Conservation (phyloP, 2,797 vertebrate genomes). For the Ctenopoma multispine region DNA sequence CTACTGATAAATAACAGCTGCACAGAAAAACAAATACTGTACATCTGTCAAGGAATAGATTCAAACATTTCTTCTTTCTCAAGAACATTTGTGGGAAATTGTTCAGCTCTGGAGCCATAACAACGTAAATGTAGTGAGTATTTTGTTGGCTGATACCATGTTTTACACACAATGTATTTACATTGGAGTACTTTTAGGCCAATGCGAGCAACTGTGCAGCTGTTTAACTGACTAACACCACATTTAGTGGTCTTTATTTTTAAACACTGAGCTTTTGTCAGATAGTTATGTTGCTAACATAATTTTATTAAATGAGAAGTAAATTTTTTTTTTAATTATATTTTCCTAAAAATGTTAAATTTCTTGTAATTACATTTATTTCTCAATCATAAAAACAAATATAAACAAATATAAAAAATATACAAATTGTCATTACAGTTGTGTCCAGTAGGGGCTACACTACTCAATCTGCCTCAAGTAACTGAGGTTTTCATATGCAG, state of each 20-base stretch:
- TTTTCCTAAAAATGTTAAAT: neutral
- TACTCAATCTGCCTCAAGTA: too few relatives aligned
- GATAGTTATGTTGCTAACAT: neutral
- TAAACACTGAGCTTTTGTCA: neutral
- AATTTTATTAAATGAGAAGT: neutral
- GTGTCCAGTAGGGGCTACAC: too few relatives aligned
- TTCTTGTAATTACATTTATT: too few relatives aligned
- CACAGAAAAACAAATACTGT: conserved; percentile 38
- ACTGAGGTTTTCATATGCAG: too few relatives aligned
- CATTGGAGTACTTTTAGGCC: neutral
- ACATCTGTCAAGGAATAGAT: conserved; percentile 38
- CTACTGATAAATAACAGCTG: conserved; percentile 70
- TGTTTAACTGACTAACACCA: neutral
- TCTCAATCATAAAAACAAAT: too few relatives aligned
- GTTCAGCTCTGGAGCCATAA: conserved; percentile 3
- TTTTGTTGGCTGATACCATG: neutral
- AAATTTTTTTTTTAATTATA: neutral
- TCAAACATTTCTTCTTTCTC: conserved; percentile 21
- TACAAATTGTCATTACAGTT: too few relatives aligned
- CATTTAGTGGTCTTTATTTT: neutral
- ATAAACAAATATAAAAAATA: too few relatives aligned
- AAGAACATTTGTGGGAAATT: conserved; percentile 32
- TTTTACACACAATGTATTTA: conserved; percentile 5
- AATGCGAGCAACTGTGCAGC: neutral
- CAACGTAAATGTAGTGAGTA: neutral